These are phyloP conservation scores for Nephrotoma guestfalica DNA, from an alignment of 2,888 invertebrate species.

Conservation along the genomic window DNA sequence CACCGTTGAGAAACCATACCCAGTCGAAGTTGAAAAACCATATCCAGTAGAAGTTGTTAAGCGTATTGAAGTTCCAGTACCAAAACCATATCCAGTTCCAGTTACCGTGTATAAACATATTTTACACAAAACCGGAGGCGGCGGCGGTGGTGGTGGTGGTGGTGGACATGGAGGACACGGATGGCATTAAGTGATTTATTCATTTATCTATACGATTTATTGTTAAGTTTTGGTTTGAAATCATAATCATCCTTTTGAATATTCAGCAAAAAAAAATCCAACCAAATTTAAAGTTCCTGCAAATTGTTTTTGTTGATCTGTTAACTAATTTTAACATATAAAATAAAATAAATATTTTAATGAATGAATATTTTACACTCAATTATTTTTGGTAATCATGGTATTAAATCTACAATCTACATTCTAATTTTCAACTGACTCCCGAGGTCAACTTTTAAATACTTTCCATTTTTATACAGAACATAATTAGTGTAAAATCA, in stretches of 20 bases:
- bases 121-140: conserved; percentile 33
- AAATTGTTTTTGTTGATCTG: not conserved
- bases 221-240: not conserved
- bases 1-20: conserved; percentile 51
- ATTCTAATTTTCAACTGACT: no score
- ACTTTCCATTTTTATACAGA: no score
- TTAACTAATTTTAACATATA: not conserved
- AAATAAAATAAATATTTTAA: not conserved
- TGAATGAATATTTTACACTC: no score
- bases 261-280: not conserved
- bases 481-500: no score
- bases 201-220: not conserved
- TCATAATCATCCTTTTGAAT: not conserved
- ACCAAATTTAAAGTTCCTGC: not conserved
- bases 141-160: not conserved
- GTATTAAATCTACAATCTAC: no score
- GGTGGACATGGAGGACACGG: conserved; percentile 11
- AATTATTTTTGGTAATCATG: no score
- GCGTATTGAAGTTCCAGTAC: conserved; percentile 53
- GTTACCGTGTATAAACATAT: conserved; percentile 60
- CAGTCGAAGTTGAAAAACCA: conserved; percentile 54
- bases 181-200: conserved; percentile 12
- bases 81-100: conserved; percentile 59
- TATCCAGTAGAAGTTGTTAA: conserved; percentile 63
- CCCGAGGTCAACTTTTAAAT: no score